phyloP scores from a whole-genome alignment of 2,797 vertebrate genomes.

The Phalanger gymnotis region DNA sequence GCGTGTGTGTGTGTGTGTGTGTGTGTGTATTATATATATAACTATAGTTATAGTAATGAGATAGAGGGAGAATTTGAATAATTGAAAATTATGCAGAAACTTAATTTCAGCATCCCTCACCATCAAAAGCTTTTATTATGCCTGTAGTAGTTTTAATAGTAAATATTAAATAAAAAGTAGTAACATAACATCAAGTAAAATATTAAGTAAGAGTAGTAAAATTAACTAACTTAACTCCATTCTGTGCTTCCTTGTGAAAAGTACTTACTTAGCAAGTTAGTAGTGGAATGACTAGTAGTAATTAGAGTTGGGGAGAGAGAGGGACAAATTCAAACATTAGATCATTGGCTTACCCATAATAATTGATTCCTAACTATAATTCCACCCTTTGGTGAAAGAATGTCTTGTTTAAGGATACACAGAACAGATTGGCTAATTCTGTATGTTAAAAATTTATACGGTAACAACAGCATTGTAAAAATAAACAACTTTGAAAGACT shows the following conservation, averaged over 20 bases:
- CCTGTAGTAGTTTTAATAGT: neutral
- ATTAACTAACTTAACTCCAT: conserved; percentile 2
- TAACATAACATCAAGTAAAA: neutral
- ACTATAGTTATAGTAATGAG: neutral
- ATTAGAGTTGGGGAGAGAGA: neutral
- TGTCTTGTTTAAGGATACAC: conserved; percentile 13
- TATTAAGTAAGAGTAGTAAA: conserved; percentile 29
- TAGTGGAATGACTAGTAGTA: neutral
- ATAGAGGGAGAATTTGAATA: neutral
- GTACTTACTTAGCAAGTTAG: neutral
- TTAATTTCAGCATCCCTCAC: conserved; percentile 11
- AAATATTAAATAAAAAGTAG: neutral
- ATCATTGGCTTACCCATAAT: neutral
- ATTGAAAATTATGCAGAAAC: neutral
- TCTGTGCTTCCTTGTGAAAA: conserved; percentile 17
- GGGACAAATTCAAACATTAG: conserved; percentile 23
- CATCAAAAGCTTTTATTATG: conserved; percentile 23
- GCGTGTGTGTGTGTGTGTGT: no score
- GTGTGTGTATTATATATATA: no score
- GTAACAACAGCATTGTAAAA: neutral
- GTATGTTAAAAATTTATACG: neutral
- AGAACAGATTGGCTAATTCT: neutral
- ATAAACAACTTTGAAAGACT: neutral
- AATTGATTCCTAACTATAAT: conserved; percentile 14
- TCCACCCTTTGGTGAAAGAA: neutral